A percentile compares a stretch with the other conserved stretches of the same genome.
These are phyloP conservation scores for Pelosia muscerda DNA, from an alignment of 2,888 invertebrate species.

Conservation along the genomic window DNA sequence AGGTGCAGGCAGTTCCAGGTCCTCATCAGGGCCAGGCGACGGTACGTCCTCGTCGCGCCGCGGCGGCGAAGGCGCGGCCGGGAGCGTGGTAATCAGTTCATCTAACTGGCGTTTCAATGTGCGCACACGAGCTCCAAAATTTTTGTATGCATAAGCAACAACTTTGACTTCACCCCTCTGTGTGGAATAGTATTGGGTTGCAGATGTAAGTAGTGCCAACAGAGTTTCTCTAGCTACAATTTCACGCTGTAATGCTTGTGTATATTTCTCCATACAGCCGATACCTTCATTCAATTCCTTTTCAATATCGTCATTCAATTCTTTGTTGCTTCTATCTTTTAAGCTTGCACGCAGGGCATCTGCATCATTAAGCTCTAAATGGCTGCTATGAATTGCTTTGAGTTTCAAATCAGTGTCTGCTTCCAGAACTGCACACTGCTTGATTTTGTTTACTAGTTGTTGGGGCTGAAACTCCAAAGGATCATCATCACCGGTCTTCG, in stretches of 20 bases:
- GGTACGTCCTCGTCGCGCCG: slow-evolving; percentile 90
- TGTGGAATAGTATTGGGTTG: slow-evolving; percentile 95
- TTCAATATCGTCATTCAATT: slow-evolving; percentile 95
- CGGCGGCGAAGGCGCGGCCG: slow-evolving; percentile 85
- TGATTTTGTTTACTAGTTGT: slow-evolving; percentile 91
- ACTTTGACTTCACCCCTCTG: slow-evolving; percentile 98
- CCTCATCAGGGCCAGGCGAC: slow-evolving; percentile 92
- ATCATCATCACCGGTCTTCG: slow-evolving; percentile 88
- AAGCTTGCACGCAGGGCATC: slow-evolving; percentile 92
- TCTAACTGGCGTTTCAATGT: slow-evolving; percentile 94
- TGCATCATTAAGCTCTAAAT: slow-evolving; percentile 90
- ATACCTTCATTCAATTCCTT: slow-evolving; percentile 95
- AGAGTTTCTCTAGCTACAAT: slow-evolving; percentile 93
- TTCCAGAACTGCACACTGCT: slow-evolving; percentile 91
- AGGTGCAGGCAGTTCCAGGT: slow-evolving; percentile 90
- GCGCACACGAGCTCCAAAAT: slow-evolving; percentile 96
- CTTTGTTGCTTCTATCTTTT: slow-evolving; percentile 94
- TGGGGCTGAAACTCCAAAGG: slow-evolving; percentile 92
- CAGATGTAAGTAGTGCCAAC: slow-evolving; percentile 92
- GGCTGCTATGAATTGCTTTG: slow-evolving; percentile 89
- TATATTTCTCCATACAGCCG: slow-evolving; percentile 92
- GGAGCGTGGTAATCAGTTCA: slow-evolving; percentile 91
- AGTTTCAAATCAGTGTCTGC: slow-evolving; percentile 91
- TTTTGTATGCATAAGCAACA: slow-evolving; percentile 98
- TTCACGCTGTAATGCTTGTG: slow-evolving; percentile 93